These are phyloP conservation scores for Rhynchopsitta pachyrhyncha DNA, from an alignment of 2,113 vertebrate genomes.

Conservation along the genomic window DNA sequence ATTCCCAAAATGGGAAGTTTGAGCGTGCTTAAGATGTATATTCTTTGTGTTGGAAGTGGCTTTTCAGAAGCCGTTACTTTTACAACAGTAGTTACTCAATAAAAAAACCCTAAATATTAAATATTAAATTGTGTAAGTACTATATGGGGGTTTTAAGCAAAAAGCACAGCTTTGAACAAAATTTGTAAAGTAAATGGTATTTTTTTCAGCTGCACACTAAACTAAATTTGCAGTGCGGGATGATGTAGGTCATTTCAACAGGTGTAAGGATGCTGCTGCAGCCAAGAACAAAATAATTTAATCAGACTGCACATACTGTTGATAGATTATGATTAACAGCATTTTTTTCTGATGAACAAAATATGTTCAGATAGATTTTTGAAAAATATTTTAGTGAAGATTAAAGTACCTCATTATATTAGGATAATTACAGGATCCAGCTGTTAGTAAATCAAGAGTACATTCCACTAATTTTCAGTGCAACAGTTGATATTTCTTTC, in stretches of 20 bases:
- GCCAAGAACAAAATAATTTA: background rate
- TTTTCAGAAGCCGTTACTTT: background rate
- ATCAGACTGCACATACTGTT: background rate
- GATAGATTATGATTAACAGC: background rate
- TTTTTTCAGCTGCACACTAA: background rate
- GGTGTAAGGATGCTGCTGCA: background rate
- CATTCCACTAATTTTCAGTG: background rate
- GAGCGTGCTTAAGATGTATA: background rate
- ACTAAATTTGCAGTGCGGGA: background rate
- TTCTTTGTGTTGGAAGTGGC: background rate
- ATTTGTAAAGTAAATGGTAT: background rate
- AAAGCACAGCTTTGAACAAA: background rate
- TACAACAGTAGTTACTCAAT: background rate
- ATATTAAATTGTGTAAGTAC: background rate
- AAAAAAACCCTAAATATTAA: background rate
- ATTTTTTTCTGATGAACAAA: background rate
- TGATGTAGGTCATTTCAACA: background rate
- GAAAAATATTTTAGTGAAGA: background rate
- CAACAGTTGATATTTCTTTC: background rate
- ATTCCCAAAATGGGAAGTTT: background rate
- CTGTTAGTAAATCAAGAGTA: slow-evolving; percentile 5
- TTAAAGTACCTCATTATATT: slow-evolving; percentile 16
- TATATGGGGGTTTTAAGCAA: fast-evolving
- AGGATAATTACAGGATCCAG: slow-evolving; percentile 10
- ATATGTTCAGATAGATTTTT: background rate